Evolutionary conservation across 1,140 invertebrate genomes (phyloP), one percentile per base, ranked within the genome.

Genomic region (Lepeophtheirus salmonis): DNA sequence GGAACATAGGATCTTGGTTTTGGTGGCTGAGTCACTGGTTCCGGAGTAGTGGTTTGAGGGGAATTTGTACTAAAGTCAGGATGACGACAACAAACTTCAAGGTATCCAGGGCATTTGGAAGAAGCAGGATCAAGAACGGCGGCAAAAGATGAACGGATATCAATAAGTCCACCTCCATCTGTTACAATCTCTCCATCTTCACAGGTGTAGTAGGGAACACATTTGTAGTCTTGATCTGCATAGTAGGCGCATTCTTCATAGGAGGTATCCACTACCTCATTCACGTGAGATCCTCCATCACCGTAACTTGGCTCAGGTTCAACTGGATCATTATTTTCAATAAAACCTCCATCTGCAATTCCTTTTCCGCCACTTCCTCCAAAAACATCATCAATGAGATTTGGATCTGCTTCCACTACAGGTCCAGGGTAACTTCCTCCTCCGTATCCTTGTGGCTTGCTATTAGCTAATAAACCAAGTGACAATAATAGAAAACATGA

Each of bases 101-200:
- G 62, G 55, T 61, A 64, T 10, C 63, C 60, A 16, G 63, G 65
- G 23, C 67, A 68, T 22, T 68, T 65, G 16, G 62, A 57, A n/a
- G 57, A 62, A n/a, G 25, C 4, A 41, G 54, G 13, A 26, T 14
- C 25, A 24, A 55, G 50, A 18, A 53, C 54, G 16, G 64, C 77
- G 50, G 13, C 16, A 24, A 50, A 50, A 12, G 55, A 49, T 12
- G 64, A 77, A 74, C 80, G 77, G 30, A 84, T 83, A 68, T 89
- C 83, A 62, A 89, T 84, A 22, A 87, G 70, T 24, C 81, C 81
- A 16, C 75, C 68, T 1, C 84, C 85, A 66, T 86, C 77, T 0
- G 75, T 79, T 50, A 80, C 75, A 20, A 86, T 77, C 0, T 75
- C 76, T 0, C 75, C 75, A 55, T 81, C 75, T 17, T 76, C 74